Evolutionary conservation across 2,888 invertebrate species (phyloP), one percentile per base, ranked within the genome.

Genomic region (Zygothrica quintamaculata): DNA sequence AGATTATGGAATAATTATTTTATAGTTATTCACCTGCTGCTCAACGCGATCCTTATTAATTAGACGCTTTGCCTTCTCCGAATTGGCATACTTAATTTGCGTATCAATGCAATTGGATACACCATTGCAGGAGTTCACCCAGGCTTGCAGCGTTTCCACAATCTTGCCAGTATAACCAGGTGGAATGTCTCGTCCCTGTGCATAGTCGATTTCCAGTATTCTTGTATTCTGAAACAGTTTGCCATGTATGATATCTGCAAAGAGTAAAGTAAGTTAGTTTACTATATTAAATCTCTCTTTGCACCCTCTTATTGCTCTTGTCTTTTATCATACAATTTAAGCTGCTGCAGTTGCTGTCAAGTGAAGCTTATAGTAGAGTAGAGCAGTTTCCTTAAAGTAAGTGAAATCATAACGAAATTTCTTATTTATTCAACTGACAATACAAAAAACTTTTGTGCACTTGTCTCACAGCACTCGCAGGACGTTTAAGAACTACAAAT

Each of bases 161-260:
- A 98, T 97, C 57, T 94, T 93, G 8, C 94, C 93, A 0, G 98
- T 94, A 88, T 98, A 97, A 48, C 95, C 96, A 0, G 95, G 93
- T 29, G 95, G 93, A 25, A 98, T 98, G 88, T 99, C 99, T 12
- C 99, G 93, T 0, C 98, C 98, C 29, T 98, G 94, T 0, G 98
- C 97, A 81, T 96, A 98, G 90, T 99, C 98, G 0, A 99, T 95
- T 91, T 99, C 98, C 31, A 99, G 92, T 70, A 96, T 95, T 77
- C 96, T 96, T 90, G 98, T 97, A 88, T 97, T 97, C 90, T 99
- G 99, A 91, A 99, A 99, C 72, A 99, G 92, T 92, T 98, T 99
- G 1, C 98, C 99, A 77, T 97, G 97, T 78, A 98, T 97, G 74
- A 99, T 97, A 90, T 97, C 97, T 94, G 91, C 0, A 92, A 88